phyloP scores from a whole-genome alignment of 1,140 invertebrate species.

The Caenorhabditis remanei region DNA sequence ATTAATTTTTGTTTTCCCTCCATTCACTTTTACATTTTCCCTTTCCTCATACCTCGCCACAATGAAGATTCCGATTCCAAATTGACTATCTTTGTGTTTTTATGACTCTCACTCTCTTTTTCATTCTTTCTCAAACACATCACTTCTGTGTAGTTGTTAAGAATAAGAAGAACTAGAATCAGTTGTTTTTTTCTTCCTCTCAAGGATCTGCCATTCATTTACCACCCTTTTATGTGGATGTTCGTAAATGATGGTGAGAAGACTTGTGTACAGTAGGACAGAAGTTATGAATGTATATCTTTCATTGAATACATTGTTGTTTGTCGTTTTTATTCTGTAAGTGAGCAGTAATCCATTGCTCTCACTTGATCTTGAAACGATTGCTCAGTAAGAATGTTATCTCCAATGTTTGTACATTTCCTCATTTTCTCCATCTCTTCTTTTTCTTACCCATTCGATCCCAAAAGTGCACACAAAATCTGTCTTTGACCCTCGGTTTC shows the following conservation, averaged over 20 bases:
- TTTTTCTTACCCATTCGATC: background rate
- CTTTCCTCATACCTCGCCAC: background rate
- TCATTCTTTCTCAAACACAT: conserved; percentile 35
- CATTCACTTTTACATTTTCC: background rate
- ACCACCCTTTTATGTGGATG: background rate
- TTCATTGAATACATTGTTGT: no score
- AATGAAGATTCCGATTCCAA: background rate
- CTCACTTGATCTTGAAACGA: no score
- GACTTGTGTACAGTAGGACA: no score
- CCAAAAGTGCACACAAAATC: conserved; percentile 23
- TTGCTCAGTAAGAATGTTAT: background rate
- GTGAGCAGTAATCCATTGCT: no score
- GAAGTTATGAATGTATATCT: no score
- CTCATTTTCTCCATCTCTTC: conserved; percentile 25
- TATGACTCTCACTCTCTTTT: conserved; percentile 5
- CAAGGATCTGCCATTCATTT: background rate
- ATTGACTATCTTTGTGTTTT: background rate
- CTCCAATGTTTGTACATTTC: conserved; percentile 47
- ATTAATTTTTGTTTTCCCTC: background rate
- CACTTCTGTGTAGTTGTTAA: conserved; percentile 2
- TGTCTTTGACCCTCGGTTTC: conserved; percentile 42
- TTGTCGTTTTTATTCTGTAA: no score
- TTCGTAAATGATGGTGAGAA: background rate
- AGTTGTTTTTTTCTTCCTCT: conserved; percentile 5
- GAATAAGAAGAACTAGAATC: conserved; percentile 18